Evolutionary conservation across 2,888 invertebrate genomes (phyloP), one percentile per base, ranked within the genome.

Genomic region (Gordius sp.): DNA sequence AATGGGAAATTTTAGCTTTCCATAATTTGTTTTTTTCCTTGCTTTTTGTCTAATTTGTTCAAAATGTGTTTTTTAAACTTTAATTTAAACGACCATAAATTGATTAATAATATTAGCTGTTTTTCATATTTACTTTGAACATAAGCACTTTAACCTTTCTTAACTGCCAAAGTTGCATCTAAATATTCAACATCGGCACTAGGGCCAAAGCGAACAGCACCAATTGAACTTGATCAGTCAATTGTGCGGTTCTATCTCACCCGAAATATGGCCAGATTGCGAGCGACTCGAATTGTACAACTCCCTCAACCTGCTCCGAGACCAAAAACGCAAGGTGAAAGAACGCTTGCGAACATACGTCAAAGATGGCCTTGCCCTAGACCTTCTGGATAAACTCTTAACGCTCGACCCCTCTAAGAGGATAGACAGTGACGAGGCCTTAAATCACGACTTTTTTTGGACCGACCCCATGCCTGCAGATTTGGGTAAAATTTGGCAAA

Each of bases 361-460:
- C 0, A 82, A 83, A 66, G 85, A 87, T 68, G 78, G 81, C 0
- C 81, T 81, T 63, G 93, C 86, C 0, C 80, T 91, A 65, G 89
- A 91, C 67, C 72, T 97, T 16, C 70, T 97, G 0, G 93, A 97
- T 66, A 83, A 82, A 66, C 71, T 97, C 23, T 70, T 97, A 52
- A 81, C 82, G 4, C 70, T 97, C 56, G 89, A 97, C 70, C 97
- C 97, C 0, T 76, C 79, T 1, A 84, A 84, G 68, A 72, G 86
- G 59, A 75, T 73, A 58, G 85, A 89, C 66, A 80, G 86, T 0
- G 89, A 93, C 67, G 80, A 81, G 0, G 87, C 91, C 0, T 68
- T 97, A 1, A 86, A 89, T 71, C 91, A 97, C 66, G 86, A 89
- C 67, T 97, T 93, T 73, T 97, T 97, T 73, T 97, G 87, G 86